Percentiles rank a stretch among this genome's conserved stretches.
These are phyloP conservation scores for Macropus fuliginosus DNA, from an alignment of 2,797 vertebrate genomes.

Conservation along the genomic window DNA sequence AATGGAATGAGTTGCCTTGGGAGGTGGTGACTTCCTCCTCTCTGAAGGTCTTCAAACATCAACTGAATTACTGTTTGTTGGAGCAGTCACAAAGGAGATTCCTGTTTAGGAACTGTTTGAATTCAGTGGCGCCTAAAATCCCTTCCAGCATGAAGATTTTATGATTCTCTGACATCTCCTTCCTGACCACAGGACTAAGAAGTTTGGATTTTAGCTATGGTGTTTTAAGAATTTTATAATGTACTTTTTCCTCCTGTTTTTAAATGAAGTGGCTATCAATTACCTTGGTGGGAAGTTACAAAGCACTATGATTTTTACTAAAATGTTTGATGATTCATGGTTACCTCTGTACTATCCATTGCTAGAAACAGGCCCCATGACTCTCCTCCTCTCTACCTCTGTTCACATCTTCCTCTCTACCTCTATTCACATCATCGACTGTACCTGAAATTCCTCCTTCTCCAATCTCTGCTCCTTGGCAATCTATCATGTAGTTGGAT, in stretches of 20 bases:
- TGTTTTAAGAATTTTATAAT: not conserved
- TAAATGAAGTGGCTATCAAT: not conserved
- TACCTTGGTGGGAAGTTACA: not conserved
- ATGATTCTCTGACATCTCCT: not conserved
- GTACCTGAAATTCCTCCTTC: not conserved
- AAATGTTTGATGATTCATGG: not conserved
- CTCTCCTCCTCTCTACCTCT: not conserved
- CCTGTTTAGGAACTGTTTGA: not conserved
- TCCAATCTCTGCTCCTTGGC: not conserved
- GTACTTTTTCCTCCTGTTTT: not conserved
- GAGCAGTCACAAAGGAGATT: not conserved
- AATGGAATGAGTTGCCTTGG: not conserved
- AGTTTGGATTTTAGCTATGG: not conserved
- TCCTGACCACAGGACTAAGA: not conserved
- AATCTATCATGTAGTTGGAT: not conserved
- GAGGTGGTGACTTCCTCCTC: not conserved
- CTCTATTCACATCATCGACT: not conserved
- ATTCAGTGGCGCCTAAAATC: not conserved
- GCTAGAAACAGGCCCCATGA: not conserved
- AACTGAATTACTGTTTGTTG: not conserved
- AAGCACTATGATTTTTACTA: not conserved
- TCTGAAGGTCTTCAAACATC: not conserved
- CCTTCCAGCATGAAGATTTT: not conserved
- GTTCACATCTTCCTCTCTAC: not conserved
- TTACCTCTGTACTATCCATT: not conserved